Evolutionary conservation across 1,140 invertebrate species (phyloP), one percentile per base, ranked within the genome.

Genomic region (Lepidostoma basale): DNA sequence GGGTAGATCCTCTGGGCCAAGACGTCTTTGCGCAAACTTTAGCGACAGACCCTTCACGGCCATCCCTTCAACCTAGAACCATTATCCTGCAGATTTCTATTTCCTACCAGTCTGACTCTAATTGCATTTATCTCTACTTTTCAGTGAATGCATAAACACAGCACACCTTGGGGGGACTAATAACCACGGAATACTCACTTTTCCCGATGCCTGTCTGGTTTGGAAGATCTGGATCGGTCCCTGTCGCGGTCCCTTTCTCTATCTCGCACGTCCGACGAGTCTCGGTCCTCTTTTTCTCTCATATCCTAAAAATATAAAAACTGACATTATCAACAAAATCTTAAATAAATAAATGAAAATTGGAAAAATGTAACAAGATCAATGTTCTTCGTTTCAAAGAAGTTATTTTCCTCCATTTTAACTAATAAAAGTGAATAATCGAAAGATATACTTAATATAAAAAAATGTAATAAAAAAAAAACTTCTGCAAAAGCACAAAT

Each of bases 211-310:
- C 71, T 23, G 47, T 73, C 81, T 2, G 81, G 81, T 68, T 83
- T 83, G 16, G 78, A 81, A 5, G 81, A 82, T 4, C 81, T 74
- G 3, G 81, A 82, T 14, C 81, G 76, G 28, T 82, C 81, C 3
- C 81, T 76, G 9, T 82, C 81, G 62, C 79, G 72, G 12, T 81
- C 79, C 1, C 78, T 68, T 25, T 78, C 77, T 67, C 79, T 77
- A 8, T 79, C 79, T 20, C 45, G 45, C 44, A 42, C 69, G 36
- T 80, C 78, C 30, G 40, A 26, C 0, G 68, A 56, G 26, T 74
- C 68, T 30, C 69, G 68, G 40, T 79, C 77, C 16, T 75, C 70
- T 54, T 79, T 77, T 12, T 71, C 65, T 71, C 69, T 42, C 28
- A 59, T 45, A 12, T 71, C 74, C 65, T 71, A 59, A 18, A 75